Base-by-base conservation (phyloP, 2,888 invertebrate genomes). In the Antheraea yamamai region DNA sequence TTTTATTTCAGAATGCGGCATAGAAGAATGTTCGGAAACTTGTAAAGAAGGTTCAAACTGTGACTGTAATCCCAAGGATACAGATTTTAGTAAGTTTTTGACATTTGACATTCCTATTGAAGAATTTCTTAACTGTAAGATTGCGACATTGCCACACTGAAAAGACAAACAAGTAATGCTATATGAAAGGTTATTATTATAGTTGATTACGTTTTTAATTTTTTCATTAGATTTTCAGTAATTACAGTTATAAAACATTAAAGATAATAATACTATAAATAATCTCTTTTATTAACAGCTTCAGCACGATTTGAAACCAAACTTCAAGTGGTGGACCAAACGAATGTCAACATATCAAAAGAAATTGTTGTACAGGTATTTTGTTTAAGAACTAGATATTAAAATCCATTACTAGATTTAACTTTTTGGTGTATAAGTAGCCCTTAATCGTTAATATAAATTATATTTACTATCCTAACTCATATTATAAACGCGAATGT, bases 281-380 rank as follows among this genome's bases (percentile, higher is more conserved):
- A 3, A 64, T 68, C 30, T 39, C 71, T 23, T 72, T 78, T 66
- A 79, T 77, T 87, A 91, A 72, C 91, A 96, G 96, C 95, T 78
- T 94, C 96, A 75, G 95, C 96, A 30, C 95, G 96, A 76, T 96
- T 96, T 83, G 96, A 96, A 85, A 96, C 96, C 81, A 95, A 92
- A 82, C 89, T 96, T 79, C 95, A 95, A 82, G 88, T 96, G 75
- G 85, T 93, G 80, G 95, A 95, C 81, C 91, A 95, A 83, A 88
- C 91, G 7, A 92, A 89, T 78, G 81, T 87, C 47, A 91, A 93
- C 87, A 89, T 93, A 90, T 91, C 94, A 35, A 86, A 89, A 82
- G 92, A 93, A 87, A 85, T 93, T 72, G 80, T 87, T 39, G 91
- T 89, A 84, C 92, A 94, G 91, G 94, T 91, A 82, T 12, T 10